Conservation (phyloP, 2,888 invertebrate genomes). For the Conomelus anceps region DNA sequence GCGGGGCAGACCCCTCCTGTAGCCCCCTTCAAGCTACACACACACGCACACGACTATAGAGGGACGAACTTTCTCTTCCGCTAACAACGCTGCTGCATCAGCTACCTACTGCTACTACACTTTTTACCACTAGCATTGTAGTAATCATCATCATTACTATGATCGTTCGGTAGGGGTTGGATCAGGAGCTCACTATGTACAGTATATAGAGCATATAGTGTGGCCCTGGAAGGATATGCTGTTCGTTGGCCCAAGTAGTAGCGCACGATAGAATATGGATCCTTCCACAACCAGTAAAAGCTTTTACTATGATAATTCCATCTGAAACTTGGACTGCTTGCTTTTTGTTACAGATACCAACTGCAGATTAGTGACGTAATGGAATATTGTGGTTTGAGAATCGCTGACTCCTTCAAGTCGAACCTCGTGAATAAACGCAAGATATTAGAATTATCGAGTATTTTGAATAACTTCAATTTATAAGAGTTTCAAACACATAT, state of each 20-base stretch:
- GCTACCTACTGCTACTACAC: neutral
- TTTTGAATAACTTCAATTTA: no score
- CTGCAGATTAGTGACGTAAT: neutral
- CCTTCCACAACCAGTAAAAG: neutral
- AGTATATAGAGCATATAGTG: no score
- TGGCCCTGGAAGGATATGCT: neutral
- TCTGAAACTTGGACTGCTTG: neutral
- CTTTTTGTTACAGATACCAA: neutral
- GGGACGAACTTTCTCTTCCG: constrained; percentile 6
- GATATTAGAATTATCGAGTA: no score
- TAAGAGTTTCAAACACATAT: no score
- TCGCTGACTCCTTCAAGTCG: neutral
- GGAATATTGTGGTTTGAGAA: neutral
- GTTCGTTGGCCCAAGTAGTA: no score
- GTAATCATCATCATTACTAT: neutral
- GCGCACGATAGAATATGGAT: neutral
- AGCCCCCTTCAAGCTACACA: constrained; percentile 1
- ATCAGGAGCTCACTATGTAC: no score
- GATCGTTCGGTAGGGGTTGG: neutral
- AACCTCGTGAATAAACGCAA: no score
- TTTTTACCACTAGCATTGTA: neutral
- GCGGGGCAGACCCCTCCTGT: neutral
- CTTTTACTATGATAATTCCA: neutral
- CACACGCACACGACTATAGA: neutral
- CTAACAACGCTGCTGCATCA: neutral